These are phyloP conservation scores for Gasteruption jaculator DNA, from an alignment of 2,888 invertebrate species.

Conservation along the genomic window DNA sequence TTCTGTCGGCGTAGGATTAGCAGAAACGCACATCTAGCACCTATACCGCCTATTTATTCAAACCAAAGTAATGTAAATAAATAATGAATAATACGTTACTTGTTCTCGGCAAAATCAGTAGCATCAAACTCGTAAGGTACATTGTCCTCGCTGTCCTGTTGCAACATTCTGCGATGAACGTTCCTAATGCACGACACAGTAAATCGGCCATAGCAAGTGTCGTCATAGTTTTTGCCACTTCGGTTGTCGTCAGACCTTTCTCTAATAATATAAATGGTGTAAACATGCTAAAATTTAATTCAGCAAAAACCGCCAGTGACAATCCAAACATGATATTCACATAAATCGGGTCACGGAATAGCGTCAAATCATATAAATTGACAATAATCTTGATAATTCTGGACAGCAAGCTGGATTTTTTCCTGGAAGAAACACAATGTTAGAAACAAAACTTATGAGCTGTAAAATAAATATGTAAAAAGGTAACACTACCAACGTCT, in stretches of 20 bases:
- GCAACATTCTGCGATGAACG: conserved; percentile 64
- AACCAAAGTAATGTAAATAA: conserved; percentile 3
- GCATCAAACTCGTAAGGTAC: conserved; percentile 60
- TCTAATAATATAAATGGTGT: conserved; percentile 66
- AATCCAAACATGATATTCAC: conserved; percentile 66
- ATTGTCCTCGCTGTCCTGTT: conserved; percentile 61
- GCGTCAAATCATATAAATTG: conserved; percentile 61
- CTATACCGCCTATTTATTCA: neutral
- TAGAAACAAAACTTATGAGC: neutral
- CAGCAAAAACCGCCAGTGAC: conserved; percentile 65
- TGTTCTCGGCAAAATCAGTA: conserved; percentile 60
- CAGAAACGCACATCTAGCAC: neutral
- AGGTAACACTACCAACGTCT: neutral
- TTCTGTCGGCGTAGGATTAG: neutral
- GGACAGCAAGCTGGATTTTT: conserved; percentile 1
- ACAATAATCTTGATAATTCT: too few species aligned
- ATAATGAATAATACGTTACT: conserved; percentile 55
- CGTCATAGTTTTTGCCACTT: conserved; percentile 64
- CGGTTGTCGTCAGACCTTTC: conserved; percentile 56
- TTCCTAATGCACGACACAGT: conserved; percentile 60
- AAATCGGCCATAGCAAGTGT: conserved; percentile 57
- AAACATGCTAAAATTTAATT: conserved; percentile 65
- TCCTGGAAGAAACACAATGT: conserved; percentile 12
- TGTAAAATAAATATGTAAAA: neutral
- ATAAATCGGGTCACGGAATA: conserved; percentile 65